Evolutionary conservation across 1,140 invertebrate genomes (phyloP).

Genomic region (Temnothorax nylanderi): DNA sequence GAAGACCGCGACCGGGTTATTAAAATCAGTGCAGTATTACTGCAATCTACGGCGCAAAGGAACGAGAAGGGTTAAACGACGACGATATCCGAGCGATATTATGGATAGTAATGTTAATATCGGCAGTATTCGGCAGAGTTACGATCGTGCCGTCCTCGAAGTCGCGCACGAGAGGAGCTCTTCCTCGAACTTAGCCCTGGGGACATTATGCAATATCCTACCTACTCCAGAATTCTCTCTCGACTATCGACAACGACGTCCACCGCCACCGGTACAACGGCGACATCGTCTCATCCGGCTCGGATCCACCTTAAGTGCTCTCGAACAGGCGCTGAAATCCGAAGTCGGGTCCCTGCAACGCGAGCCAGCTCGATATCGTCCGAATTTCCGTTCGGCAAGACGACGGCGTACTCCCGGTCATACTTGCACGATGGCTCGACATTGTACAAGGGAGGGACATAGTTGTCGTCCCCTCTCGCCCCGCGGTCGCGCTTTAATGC

Average conservation of each 20-base stretch:
- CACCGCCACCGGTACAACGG: slow-evolving; percentile 35
- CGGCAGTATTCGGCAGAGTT: slow-evolving; percentile 65
- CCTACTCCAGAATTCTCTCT: slow-evolving; percentile 52
- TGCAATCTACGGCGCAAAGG: background rate
- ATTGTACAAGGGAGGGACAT: slow-evolving; percentile 49
- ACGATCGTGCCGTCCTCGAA: slow-evolving; percentile 57
- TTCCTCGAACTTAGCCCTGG: slow-evolving; percentile 55
- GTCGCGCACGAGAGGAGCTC: slow-evolving; percentile 29
- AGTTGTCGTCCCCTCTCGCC: background rate
- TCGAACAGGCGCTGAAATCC: slow-evolving; percentile 53
- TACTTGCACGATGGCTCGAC: slow-evolving; percentile 42
- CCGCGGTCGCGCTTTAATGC: slow-evolving; percentile 56
- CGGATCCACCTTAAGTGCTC: slow-evolving; percentile 69
- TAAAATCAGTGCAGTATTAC: background rate
- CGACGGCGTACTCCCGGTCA: slow-evolving; percentile 29
- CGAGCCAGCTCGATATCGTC: slow-evolving; percentile 59
- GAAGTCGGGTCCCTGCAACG: slow-evolving; percentile 10
- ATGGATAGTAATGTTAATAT: slow-evolving; percentile 67
- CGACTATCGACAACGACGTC: slow-evolving; percentile 62
- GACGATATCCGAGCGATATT: slow-evolving; percentile 14
- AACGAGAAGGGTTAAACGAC: slow-evolving; percentile 38
- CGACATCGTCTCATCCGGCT: slow-evolving; percentile 52
- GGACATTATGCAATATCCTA: slow-evolving; percentile 71
- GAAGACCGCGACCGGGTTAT: background rate
- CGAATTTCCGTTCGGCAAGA: slow-evolving; percentile 69